Conservation (phyloP, 2,888 invertebrate genomes). For the Ichneumoninae sp. region DNA sequence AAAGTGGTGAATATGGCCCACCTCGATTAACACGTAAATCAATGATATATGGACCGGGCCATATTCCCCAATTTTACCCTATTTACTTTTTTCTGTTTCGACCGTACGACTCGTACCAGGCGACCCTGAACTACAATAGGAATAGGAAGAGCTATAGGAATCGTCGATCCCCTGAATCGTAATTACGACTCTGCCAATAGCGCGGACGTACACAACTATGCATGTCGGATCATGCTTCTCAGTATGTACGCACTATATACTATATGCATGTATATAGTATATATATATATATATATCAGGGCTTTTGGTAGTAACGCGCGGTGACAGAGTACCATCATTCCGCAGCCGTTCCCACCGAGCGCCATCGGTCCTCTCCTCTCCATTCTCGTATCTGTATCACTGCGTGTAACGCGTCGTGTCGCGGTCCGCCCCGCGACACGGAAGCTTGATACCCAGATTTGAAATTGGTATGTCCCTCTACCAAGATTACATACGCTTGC, state of each 20-base stretch:
- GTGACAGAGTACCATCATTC: slow-evolving; percentile 37
- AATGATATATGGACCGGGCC: too few species aligned
- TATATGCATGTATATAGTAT: too few species aligned
- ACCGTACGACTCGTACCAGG: too few species aligned
- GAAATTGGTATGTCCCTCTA: slow-evolving; percentile 65
- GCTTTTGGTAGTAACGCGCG: slow-evolving; percentile 38
- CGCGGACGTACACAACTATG: background rate
- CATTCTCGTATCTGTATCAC: slow-evolving; percentile 59
- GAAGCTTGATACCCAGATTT: slow-evolving; percentile 65
- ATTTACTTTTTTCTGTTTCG: too few species aligned
- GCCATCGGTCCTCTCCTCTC: background rate
- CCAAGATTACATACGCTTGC: slow-evolving; percentile 66
- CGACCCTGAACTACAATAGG: background rate
- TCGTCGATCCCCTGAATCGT: background rate
- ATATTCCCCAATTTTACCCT: too few species aligned
- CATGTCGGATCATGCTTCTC: background rate
- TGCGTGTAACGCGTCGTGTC: slow-evolving; percentile 65
- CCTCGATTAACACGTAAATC: too few species aligned
- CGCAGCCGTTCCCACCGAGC: slow-evolving; percentile 15
- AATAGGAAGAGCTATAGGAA: background rate
- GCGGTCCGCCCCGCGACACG: slow-evolving; percentile 63
- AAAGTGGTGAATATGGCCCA: too few species aligned
- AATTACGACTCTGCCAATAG: background rate
- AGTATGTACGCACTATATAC: background rate
- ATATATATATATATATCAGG: slow-evolving; percentile 7